Conservation (phyloP, 2,888 invertebrate genomes). For the Meteorus colon region DNA sequence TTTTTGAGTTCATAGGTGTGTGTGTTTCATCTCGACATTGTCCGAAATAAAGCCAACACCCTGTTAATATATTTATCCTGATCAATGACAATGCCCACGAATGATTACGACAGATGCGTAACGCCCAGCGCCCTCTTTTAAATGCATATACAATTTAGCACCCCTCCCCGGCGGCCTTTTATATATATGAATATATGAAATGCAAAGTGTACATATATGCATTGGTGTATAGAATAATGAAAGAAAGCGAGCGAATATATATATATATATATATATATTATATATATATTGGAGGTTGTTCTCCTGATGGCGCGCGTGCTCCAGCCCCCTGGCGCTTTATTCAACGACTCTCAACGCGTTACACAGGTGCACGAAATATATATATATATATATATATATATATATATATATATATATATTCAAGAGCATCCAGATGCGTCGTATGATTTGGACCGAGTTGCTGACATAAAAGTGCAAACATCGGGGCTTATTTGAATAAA, state of each 20-base stretch:
- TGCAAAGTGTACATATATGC: conserved; percentile 5
- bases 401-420: too few species aligned
- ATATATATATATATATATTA: conserved; percentile 18
- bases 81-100: conserved; percentile 60
- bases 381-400: neutral
- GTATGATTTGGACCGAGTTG: conserved; percentile 48
- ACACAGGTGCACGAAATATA: conserved; percentile 27
- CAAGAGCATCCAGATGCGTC: conserved; percentile 49
- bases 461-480: conserved; percentile 53
- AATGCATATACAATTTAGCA: conserved; percentile 29
- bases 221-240: too few species aligned
- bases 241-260: neutral
- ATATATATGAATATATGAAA: conserved; percentile 18
- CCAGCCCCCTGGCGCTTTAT: conserved; percentile 30
- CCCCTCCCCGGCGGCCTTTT: neutral
- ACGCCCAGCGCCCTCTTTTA: conserved; percentile 51
- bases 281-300: conserved; percentile 5
- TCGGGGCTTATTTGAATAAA: conserved; percentile 25
- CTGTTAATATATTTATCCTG: conserved; percentile 48
- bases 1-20: neutral
- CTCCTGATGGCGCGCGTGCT: conserved; percentile 26
- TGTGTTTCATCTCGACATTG: conserved; percentile 3
- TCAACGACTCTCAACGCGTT: conserved; percentile 31
- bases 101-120: conserved; percentile 69
- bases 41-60: conserved; percentile 35